Conservation (phyloP, 30 jellyfish, hydroid and myxozoan species). For the Morbakka virulenta region DNA sequence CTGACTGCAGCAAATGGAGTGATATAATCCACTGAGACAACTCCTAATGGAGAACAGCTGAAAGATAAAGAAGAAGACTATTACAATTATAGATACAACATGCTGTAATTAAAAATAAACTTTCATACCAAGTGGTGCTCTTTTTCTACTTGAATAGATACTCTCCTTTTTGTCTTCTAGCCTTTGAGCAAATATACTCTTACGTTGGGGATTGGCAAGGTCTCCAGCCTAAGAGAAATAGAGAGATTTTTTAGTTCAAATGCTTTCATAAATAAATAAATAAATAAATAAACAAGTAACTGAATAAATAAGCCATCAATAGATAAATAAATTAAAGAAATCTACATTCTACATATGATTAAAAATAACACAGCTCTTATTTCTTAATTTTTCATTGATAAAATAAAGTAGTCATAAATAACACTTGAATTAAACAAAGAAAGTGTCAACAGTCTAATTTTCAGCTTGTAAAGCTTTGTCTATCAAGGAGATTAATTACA, state of each 20-base stretch:
- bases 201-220: slow-evolving; percentile 72
- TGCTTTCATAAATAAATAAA: neutral
- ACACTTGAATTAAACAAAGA: neutral
- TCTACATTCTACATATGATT: too few relatives aligned
- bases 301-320: neutral
- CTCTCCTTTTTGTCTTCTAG: slow-evolving; percentile 75
- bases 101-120: too few relatives aligned
- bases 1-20: too few relatives aligned
- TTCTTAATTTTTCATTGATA: too few relatives aligned
- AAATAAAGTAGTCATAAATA: too few relatives aligned
- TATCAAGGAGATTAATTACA: neutral
- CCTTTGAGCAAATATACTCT: slow-evolving; percentile 61
- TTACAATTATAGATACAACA: too few relatives aligned
- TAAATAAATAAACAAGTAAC: neutral
- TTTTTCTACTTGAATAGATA: slow-evolving; percentile 52
- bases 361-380: too few relatives aligned
- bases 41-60: too few relatives aligned
- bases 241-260: too few relatives aligned
- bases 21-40: too few relatives aligned
- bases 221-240: slow-evolving; percentile 74
- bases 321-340: neutral
- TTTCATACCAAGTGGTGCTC: slow-evolving; percentile 88
- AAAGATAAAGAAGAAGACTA: too few relatives aligned
- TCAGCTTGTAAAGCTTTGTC: neutral
- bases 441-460: neutral